phyloP scores from a whole-genome alignment of 2,113 vertebrate genomes.

The Brachyhypopomus gauderio region DNA sequence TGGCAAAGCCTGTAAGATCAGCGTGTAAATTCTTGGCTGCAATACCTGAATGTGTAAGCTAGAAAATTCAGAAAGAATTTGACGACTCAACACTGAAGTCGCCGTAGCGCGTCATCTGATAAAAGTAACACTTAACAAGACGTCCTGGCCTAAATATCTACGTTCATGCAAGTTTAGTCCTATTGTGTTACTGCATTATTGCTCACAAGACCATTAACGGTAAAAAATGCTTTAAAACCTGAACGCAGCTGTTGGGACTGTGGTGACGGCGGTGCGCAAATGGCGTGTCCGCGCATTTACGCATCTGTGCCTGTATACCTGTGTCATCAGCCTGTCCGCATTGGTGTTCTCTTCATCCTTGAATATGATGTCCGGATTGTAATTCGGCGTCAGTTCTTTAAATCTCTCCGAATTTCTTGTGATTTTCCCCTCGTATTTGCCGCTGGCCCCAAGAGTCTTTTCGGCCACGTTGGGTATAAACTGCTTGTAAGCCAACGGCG shows the following conservation, averaged over 20 bases:
- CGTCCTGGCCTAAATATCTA: too few relatives aligned
- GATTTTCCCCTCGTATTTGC: constrained; percentile 88
- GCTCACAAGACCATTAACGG: too few relatives aligned
- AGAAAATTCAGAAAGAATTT: too few relatives aligned
- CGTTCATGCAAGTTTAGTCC: too few relatives aligned
- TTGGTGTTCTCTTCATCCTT: constrained; percentile 91
- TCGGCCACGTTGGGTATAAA: constrained; percentile 91
- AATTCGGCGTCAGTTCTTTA: constrained; percentile 89
- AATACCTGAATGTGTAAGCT: too few relatives aligned
- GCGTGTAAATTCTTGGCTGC: too few relatives aligned
- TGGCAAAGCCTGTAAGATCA: background rate
- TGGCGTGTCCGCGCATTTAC: constrained; percentile 41
- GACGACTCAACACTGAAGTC: too few relatives aligned
- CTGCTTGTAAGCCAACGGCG: constrained; percentile 88
- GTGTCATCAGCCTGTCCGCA: constrained; percentile 90
- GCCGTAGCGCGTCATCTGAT: too few relatives aligned
- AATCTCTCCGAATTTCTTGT: constrained; percentile 86
- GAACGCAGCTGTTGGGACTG: background rate
- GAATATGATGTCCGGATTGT: constrained; percentile 92
- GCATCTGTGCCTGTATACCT: constrained; percentile 72
- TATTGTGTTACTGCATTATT: too few relatives aligned
- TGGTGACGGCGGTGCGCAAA: background rate
- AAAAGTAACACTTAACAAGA: too few relatives aligned
- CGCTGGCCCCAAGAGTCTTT: constrained; percentile 89
- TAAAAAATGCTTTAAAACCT: too few relatives aligned